Evolutionary conservation across 1,140 invertebrate genomes (phyloP).

Genomic region (Zaprionus ornatus): DNA sequence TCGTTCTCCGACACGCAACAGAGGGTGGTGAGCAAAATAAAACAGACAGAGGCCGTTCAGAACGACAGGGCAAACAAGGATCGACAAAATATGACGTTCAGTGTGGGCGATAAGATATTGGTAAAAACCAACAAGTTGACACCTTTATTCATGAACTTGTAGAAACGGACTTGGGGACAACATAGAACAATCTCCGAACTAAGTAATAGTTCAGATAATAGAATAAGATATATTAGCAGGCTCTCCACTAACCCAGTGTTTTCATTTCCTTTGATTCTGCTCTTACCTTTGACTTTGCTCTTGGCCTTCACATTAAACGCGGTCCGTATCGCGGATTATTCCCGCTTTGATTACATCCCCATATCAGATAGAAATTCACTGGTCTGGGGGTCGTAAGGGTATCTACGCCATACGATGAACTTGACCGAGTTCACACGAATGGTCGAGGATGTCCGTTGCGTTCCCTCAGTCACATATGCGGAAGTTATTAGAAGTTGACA

Average conservation of each 20-base stretch:
- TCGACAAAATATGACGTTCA: neutral
- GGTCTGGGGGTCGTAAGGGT: neutral
- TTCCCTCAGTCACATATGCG: neutral
- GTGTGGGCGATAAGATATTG: neutral
- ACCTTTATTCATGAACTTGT: neutral
- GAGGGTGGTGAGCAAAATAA: neutral
- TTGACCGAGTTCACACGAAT: neutral
- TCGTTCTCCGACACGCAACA: neutral
- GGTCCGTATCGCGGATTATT: neutral
- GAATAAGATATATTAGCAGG: neutral
- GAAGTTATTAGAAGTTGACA: neutral
- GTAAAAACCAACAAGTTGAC: neutral
- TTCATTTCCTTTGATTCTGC: too few species aligned
- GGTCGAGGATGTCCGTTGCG: neutral
- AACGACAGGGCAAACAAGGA: neutral
- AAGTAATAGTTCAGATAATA: neutral
- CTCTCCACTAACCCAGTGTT: too few species aligned
- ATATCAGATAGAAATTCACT: neutral
- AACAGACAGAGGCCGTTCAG: too few species aligned
- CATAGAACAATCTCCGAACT: neutral
- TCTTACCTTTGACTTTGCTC: neutral
- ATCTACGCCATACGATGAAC: neutral
- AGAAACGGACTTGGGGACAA: neutral
- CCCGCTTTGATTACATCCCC: neutral
- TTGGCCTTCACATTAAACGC: neutral